Conservation (phyloP, 2,113 vertebrate species). For the Petromus typicus region DNA sequence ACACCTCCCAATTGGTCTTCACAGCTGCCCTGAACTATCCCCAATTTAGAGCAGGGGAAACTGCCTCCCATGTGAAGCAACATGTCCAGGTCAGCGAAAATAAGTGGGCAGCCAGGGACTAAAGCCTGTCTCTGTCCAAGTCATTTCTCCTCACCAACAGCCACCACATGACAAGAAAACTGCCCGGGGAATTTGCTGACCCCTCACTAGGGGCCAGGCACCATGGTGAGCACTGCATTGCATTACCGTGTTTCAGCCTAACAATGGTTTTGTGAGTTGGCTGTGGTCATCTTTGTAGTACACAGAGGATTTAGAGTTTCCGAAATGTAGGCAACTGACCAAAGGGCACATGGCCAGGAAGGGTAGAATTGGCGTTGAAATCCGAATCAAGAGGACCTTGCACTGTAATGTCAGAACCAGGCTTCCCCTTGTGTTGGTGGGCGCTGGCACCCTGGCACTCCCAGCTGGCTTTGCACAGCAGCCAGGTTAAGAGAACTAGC, state of each 20-base stretch:
- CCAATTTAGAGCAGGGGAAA: conserved; percentile 46
- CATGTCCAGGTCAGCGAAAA: conserved; percentile 51
- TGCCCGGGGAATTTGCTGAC: background rate
- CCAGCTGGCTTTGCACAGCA: background rate
- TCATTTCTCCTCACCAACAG: background rate
- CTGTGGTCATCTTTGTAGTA: background rate
- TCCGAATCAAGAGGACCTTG: background rate
- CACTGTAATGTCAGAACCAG: background rate
- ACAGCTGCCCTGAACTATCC: conserved; percentile 36
- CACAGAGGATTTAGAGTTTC: background rate
- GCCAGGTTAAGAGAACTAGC: background rate
- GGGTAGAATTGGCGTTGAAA: background rate
- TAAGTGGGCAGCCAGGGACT: conserved; percentile 11
- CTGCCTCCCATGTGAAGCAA: conserved; percentile 36
- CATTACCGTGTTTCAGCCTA: background rate
- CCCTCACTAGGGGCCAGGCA: background rate
- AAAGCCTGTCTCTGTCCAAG: conserved; percentile 23
- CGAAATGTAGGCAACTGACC: background rate
- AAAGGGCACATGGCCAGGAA: background rate
- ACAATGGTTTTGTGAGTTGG: background rate
- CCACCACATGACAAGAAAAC: background rate
- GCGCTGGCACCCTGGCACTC: background rate
- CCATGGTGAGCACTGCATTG: background rate
- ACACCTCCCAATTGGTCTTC: conserved; percentile 47
- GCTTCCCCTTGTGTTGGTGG: background rate